Evolutionary conservation across 2,797 vertebrate genomes (phyloP), one percentile per base, ranked within the genome.

Genomic region (Hafferia zeledoni): DNA sequence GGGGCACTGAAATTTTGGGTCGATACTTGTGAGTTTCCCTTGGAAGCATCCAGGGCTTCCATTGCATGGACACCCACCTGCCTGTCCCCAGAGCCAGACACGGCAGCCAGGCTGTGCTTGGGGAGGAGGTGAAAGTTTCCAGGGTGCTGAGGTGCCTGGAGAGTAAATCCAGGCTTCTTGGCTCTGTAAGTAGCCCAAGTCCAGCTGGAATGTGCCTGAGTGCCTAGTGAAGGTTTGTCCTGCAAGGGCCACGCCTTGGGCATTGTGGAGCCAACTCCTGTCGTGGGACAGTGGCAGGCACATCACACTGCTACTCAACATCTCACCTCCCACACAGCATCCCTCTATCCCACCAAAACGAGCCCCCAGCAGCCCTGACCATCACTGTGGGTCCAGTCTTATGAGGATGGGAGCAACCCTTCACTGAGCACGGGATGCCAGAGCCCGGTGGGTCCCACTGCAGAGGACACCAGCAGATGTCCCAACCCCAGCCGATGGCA

Each of bases 271-370:
- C 44, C 11, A 78, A 47, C 5, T 35, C 39, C 53, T 20, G 8
- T 41, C 33, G 5, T 3, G 33, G 75, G 67, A n/a, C 43, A 52
- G 17, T 37, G 50, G 16, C 37, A 53, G 59, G 16, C 4, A 33
- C 28, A 9, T 33, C 41, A 13, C 0, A 0, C 15, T 19, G n/a
- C 15, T 41, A 27, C 50, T 52, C 2, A 0, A 28, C 37, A 88
- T 46, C 59, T 64, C 57, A 28, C 15, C 13, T 68, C 46, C 31
- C 68, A 10, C 5, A 4, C 33, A 68, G 19, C 33, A 31, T 41
- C 33, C 49, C 55, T 6, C 27, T 11, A 5, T 17, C 18, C 22
- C 61, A 11, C 19, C 15, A 33, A 56, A 41, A 76, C 11, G 23
- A 18, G 6, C 15, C 25, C 27, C 15, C 37, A 23, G 33, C 27